Base-by-base conservation (phyloP, 2,113 vertebrate species). In the Bubo scandiacus region DNA sequence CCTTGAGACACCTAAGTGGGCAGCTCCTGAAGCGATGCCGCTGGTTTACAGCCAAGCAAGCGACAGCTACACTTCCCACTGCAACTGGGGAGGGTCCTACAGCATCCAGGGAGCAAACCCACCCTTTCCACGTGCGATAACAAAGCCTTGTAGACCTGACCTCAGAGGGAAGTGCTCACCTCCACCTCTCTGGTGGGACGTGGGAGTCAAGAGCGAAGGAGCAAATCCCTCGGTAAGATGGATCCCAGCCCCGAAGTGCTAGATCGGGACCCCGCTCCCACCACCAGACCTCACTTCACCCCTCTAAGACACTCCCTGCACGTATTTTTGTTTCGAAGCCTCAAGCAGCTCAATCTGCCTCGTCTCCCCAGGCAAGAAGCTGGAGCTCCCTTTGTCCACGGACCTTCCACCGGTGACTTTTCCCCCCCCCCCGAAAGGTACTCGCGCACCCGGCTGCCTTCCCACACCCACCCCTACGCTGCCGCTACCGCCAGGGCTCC, bases 391-490 rank as follows among this genome's bases (percentile, higher is more conserved):
- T 40, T 47, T 62, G 15, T 4, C 61, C 61, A 8, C 36, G 58
- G 7, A 12, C 29, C 40, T 14, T 32, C 54, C 32, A 9, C 9
- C 0, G 0, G 38, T 1, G 1, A 12, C 9, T 63, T 11, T 11
- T 3, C 3, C 5, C 0, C 13, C 16, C 26, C n/a, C 6, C 14
- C 4, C 7, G 17, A 11, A 2, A 61, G 54, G 5, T 55, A 0
- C 30, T 36, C 19, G 1, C 8, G 1, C 51, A 9, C 8, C 51
- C 5, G 2, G 47, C 36, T 21, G 42, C 57, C 9, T 3, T 20
- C 47, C 66, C 9, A 1, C 58, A 11, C n/a, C 34, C n/a, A 9
- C 29, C 6, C 13, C 70, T 11, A 25, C 5, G 2, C 54, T 4
- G 14, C 6, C 12, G 1, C 5, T 10, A 15, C 23, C 3, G 15